Conservation (phyloP, 2,888 invertebrate genomes). For the Endotricha flammealis region DNA sequence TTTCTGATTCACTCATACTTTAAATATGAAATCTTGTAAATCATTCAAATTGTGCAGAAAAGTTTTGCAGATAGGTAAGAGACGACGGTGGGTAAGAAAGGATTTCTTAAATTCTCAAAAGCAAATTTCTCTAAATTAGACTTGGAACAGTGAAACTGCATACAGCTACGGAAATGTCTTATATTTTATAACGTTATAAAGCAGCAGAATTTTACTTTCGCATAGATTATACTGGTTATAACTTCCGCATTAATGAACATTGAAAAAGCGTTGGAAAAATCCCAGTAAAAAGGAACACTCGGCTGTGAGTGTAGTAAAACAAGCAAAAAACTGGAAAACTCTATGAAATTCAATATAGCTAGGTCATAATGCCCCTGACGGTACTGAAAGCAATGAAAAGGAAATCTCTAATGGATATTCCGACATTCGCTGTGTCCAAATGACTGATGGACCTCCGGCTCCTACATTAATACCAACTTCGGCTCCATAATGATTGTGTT, state of each 20-base stretch:
- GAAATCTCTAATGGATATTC: conserved; percentile 50
- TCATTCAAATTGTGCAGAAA: no score
- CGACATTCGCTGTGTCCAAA: conserved; percentile 35
- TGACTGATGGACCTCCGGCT: conserved; percentile 36
- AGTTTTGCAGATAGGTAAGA: no score
- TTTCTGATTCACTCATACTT: no score
- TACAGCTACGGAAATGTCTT: no score
- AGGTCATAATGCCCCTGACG: conserved; percentile 20
- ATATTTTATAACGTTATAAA: no score
- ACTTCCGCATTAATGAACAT: conserved; percentile 2
- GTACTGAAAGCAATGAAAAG: conserved; percentile 40
- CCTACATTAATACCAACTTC: neutral
- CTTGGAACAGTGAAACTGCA: no score
- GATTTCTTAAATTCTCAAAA: no score
- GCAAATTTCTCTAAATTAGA: no score
- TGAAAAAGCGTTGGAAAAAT: conserved; percentile 4
- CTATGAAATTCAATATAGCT: conserved; percentile 39
- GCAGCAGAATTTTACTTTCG: no score
- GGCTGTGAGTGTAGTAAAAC: conserved; percentile 25
- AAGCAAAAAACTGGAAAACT: conserved; percentile 25
- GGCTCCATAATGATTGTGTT: neutral
- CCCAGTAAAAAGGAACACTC: conserved; percentile 13
- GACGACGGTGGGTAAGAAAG: no score
- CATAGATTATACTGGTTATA: no score
- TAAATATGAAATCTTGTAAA: no score